These are phyloP conservation scores for Molorchus minor DNA, from an alignment of 2,888 invertebrate genomes.

Conservation along the genomic window DNA sequence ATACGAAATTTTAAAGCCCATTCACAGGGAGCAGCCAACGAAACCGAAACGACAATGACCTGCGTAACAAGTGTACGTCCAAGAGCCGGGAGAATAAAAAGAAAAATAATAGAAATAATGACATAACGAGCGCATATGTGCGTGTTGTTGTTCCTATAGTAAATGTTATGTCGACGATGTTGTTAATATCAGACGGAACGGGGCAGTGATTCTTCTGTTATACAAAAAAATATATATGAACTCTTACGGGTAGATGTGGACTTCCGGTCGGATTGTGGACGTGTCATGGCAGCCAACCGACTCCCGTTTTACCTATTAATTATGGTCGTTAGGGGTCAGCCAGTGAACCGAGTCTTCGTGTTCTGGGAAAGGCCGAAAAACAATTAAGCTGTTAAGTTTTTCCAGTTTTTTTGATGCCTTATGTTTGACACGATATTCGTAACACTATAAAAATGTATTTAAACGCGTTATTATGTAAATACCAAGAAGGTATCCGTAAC, in stretches of 20 bases:
- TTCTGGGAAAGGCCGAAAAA: constrained; percentile 36
- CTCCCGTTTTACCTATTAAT: constrained; percentile 44
- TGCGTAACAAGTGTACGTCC: constrained; percentile 40
- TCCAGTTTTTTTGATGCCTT: too few species aligned
- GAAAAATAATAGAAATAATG: constrained; percentile 43
- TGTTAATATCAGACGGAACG: constrained; percentile 30
- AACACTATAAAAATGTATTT: too few species aligned
- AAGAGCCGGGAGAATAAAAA: constrained; percentile 23
- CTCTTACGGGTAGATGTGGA: constrained; percentile 31
- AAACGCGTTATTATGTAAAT: too few species aligned
- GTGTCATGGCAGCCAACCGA: constrained; percentile 40
- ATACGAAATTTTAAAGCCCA: constrained; percentile 35
- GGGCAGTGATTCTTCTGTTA: constrained; percentile 36
- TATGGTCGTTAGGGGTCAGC: constrained; percentile 46
- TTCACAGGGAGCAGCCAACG: constrained; percentile 37
- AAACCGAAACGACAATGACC: constrained; percentile 41
- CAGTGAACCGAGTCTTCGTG: constrained; percentile 42
- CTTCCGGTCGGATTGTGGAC: constrained; percentile 40
- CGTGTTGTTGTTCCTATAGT: constrained; percentile 34
- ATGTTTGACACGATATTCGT: too few species aligned
- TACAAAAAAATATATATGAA: constrained; percentile 26
- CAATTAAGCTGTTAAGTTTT: constrained; percentile 11
- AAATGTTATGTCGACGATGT: constrained; percentile 15
- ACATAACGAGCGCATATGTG: constrained; percentile 39
- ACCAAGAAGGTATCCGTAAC: too few species aligned